phyloP scores from a whole-genome alignment of 2,888 invertebrate species.

The Brachynemurus nebulosus region DNA sequence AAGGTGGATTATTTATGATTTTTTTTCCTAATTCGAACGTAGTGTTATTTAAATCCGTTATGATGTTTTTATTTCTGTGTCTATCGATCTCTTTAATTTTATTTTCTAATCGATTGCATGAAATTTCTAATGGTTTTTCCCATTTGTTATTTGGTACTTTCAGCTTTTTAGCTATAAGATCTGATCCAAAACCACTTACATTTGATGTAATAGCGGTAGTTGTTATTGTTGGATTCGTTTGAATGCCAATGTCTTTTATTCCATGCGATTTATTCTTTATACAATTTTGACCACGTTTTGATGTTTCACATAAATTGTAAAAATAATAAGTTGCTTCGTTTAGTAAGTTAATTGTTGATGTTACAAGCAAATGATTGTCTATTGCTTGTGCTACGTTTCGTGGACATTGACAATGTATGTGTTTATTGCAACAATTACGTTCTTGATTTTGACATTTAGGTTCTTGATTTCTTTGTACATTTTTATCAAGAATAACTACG shows the following conservation, averaged over 20 bases:
- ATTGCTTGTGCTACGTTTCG: background rate
- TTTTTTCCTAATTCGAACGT: too few relatives aligned
- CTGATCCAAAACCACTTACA: too few relatives aligned
- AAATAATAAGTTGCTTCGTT: background rate
- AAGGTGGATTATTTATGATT: background rate
- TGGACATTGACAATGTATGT: background rate
- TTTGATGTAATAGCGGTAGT: too few relatives aligned
- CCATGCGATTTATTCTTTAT: background rate
- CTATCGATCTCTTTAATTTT: constrained; percentile 18
- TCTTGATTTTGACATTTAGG: too few relatives aligned
- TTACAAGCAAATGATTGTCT: background rate
- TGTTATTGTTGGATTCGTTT: too few relatives aligned
- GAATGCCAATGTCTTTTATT: background rate
- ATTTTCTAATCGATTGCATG: constrained; percentile 27
- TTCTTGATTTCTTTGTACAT: too few relatives aligned
- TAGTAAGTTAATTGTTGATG: background rate
- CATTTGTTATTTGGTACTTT: constrained; percentile 24
- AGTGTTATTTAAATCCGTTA: too few relatives aligned
- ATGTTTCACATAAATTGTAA: background rate
- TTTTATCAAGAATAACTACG: too few relatives aligned
- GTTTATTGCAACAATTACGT: too few relatives aligned
- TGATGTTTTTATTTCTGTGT: too few relatives aligned
- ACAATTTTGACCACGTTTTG: background rate
- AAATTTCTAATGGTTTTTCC: constrained; percentile 26
- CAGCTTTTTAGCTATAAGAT: background rate